Evolutionary conservation across 1,140 invertebrate species (phyloP).

Genomic region (Drosophila virilis): DNA sequence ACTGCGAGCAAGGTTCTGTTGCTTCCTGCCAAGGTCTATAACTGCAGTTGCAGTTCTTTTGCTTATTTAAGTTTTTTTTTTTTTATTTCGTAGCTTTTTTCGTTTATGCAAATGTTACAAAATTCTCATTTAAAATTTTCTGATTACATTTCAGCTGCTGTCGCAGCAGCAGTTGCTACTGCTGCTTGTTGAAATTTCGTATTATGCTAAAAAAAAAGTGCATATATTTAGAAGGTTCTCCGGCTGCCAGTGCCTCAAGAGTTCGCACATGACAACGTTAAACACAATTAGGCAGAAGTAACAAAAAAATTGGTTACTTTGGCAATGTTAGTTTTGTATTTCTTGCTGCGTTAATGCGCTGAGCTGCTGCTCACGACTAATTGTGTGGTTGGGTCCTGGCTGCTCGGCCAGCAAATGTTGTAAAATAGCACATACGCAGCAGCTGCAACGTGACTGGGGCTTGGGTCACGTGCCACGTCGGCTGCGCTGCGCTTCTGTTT

Average conservation of each 20-base stretch:
- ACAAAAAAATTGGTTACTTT: conserved; percentile 17
- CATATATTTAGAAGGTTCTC: conserved; percentile 38
- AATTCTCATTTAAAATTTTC: conserved; percentile 57
- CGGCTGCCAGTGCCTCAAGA: background rate
- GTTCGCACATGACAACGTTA: conserved; percentile 1
- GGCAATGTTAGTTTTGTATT: conserved; percentile 5
- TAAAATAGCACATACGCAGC: conserved; percentile 54
- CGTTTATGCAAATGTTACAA: conserved; percentile 68
- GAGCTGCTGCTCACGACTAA: conserved; percentile 46
- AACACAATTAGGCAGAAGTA: conserved; percentile 32
- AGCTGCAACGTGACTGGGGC: conserved; percentile 57
- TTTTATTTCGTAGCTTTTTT: conserved; percentile 27
- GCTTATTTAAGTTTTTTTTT: conserved; percentile 1
- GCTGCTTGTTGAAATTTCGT: conserved; percentile 38
- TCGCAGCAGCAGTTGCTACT: background rate
- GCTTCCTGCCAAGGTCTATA: conserved; percentile 5
- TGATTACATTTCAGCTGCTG: conserved; percentile 58
- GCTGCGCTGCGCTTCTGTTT: conserved; percentile 64
- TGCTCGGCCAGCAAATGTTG: conserved; percentile 27
- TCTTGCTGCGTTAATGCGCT: conserved; percentile 49
- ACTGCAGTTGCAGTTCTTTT: conserved; percentile 19
- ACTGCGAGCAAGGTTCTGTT: conserved; percentile 8
- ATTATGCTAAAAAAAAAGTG: conserved; percentile 33
- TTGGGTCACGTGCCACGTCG: conserved; percentile 49
- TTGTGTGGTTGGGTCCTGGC: conserved; percentile 41